Conservation (phyloP, 2,797 vertebrate genomes). For the Sylvia borin region DNA sequence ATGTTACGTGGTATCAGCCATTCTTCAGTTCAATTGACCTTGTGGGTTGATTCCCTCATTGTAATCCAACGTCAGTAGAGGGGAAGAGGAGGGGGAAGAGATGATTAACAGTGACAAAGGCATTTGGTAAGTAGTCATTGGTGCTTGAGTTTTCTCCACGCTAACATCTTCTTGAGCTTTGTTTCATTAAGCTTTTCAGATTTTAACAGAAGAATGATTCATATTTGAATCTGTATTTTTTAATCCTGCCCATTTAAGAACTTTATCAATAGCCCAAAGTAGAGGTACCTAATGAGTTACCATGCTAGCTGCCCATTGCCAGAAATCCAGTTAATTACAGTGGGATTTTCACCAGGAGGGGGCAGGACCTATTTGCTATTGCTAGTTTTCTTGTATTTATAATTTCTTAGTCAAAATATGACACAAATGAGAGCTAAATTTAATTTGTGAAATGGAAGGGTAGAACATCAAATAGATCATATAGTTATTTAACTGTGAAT, state of each 20-base stretch:
- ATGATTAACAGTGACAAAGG: neutral
- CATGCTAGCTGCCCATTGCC: neutral
- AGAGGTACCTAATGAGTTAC: neutral
- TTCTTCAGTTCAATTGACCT: neutral
- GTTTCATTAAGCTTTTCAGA: neutral
- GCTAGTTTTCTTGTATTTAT: neutral
- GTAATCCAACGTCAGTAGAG: neutral
- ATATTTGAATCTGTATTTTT: neutral
- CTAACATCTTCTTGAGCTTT: neutral
- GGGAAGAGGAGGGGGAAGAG: neutral
- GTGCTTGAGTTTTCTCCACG: neutral
- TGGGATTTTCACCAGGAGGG: neutral
- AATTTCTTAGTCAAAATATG: neutral
- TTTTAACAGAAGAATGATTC: neutral
- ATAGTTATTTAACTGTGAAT: neutral
- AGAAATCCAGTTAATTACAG: neutral
- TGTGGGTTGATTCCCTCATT: neutral
- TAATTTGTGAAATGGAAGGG: neutral
- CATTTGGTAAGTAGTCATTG: neutral
- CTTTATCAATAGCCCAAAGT: neutral
- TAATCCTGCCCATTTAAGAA: neutral
- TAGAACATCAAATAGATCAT: neutral
- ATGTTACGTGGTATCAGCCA: neutral
- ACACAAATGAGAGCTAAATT: neutral
- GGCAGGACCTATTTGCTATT: neutral